Conservation (phyloP, 2,113 vertebrate species). For the Girardinichthys multiradiatus region DNA sequence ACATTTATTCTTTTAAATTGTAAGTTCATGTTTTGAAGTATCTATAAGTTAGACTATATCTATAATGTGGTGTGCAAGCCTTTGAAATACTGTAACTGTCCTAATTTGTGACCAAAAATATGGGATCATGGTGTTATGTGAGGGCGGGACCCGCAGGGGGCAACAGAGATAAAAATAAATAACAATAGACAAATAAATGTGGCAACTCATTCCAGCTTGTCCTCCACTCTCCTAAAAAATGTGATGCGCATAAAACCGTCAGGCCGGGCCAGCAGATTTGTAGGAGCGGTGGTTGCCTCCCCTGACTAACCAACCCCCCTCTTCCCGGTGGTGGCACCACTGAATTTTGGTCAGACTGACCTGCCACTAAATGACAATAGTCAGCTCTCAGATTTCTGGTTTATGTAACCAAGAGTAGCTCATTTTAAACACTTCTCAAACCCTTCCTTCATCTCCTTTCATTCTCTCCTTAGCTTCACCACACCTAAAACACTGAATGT, state of each 20-base stretch:
- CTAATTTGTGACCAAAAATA: background rate
- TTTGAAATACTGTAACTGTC: background rate
- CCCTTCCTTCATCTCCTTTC: background rate
- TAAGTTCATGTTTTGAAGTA: background rate
- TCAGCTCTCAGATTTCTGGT: background rate
- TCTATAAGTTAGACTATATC: background rate
- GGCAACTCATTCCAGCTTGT: too few species aligned
- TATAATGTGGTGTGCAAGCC: too few species aligned
- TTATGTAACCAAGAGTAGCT: background rate
- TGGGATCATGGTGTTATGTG: background rate
- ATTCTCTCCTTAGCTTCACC: background rate
- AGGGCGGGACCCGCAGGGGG: background rate
- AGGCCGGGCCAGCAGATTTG: too few species aligned
- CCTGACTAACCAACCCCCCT: too few species aligned
- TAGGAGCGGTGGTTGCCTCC: too few species aligned
- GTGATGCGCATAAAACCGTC: too few species aligned
- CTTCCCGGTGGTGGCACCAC: background rate
- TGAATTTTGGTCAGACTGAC: background rate
- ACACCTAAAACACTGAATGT: background rate
- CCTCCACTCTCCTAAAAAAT: too few species aligned
- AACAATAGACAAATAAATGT: too few species aligned
- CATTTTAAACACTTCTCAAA: background rate
- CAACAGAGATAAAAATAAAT: background rate
- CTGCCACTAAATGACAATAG: background rate
- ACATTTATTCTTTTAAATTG: background rate